Percentiles rank a stretch among this genome's conserved stretches.
Evolutionary conservation across 2,797 vertebrate genomes (phyloP).

Genomic region (Mormyrops attenuatus): DNA sequence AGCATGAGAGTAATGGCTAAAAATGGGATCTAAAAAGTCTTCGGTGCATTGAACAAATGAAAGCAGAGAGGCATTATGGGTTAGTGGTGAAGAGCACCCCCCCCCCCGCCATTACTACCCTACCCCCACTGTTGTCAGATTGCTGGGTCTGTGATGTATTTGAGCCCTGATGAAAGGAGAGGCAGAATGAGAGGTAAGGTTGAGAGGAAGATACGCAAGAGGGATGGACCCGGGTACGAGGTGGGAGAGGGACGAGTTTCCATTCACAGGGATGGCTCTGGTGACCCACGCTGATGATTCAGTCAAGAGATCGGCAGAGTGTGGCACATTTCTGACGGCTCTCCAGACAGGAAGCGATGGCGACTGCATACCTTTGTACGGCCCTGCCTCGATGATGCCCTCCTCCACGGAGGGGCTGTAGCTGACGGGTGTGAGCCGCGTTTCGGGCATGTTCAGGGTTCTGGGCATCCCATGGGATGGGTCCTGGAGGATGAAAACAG

Average conservation of each 20-base stretch:
- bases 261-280: not conserved
- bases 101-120: not conserved
- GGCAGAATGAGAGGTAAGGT: slow-evolving; percentile 39
- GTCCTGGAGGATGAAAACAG: slow-evolving; percentile 63
- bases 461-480: slow-evolving; percentile 62
- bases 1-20: not conserved
- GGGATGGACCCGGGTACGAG: not conserved
- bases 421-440: slow-evolving; percentile 67
- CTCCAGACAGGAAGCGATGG: not conserved
- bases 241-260: not conserved
- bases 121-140: slow-evolving; percentile 21
- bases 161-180: slow-evolving; percentile 50
- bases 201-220: slow-evolving; percentile 41
- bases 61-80: not conserved
- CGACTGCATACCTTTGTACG: slow-evolving; percentile 66
- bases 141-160: slow-evolving; percentile 39
- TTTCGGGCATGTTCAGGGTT: slow-evolving; percentile 75
- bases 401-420: slow-evolving; percentile 78
- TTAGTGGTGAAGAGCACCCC: not conserved
- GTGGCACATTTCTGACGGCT: slow-evolving; percentile 1
- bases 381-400: slow-evolving; percentile 73
- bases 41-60: not conserved
- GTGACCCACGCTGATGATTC: not conserved
- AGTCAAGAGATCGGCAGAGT: not conserved
- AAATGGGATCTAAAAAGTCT: not conserved